Base-by-base conservation (phyloP, 2,888 invertebrate species). In the Trachelus troglodyta region DNA sequence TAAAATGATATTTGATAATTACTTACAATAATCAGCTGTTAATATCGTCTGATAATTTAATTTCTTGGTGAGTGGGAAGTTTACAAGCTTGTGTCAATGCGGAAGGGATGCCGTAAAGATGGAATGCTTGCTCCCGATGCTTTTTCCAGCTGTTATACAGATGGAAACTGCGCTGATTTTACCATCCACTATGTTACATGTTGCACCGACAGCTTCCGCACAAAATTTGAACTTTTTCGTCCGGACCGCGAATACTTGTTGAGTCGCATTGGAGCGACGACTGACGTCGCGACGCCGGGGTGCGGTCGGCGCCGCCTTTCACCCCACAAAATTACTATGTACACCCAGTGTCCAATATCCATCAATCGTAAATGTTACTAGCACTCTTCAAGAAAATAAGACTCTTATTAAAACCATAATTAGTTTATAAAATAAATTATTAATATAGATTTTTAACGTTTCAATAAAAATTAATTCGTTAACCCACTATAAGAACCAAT, bases 221-320 rank as follows among this genome's bases (percentile, higher is more conserved):
- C 31, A 71, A 71, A 71, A 15, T 71, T 71, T 71, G 71, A 71
- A 71, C 33, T 71, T 71, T 71, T 71, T 71, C 71, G 71, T 31
- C 15, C 71, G 56, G 68, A 75, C 82, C 85, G 87, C 84, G 85
- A 83, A 83, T 88, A 89, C 89, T 89, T 89, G 89, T 89, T 89
- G 89, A 89, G 88, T 89, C 87, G 85, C 88, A 88, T 85, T 89
- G 84, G 84, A 87, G 83, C 85, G 85, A 84, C 85, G 86, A 89
- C 89, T 88, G 89, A 86, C 86, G 85, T 88, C 85, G 88, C 86
- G 88, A 84, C 85, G 85, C 80, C 87, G 89, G 89, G 89, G 89
- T 89, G 88, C 89, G 89, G 88, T 84, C 85, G 87, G 87, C 87
- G 88, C 86, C 88, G 83, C 84, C 85, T 83, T 76, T 79, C 75